Evolutionary conservation across 1,140 invertebrate genomes (phyloP), one percentile per base, ranked within the genome.

Genomic region (Medauroidea extradentata): DNA sequence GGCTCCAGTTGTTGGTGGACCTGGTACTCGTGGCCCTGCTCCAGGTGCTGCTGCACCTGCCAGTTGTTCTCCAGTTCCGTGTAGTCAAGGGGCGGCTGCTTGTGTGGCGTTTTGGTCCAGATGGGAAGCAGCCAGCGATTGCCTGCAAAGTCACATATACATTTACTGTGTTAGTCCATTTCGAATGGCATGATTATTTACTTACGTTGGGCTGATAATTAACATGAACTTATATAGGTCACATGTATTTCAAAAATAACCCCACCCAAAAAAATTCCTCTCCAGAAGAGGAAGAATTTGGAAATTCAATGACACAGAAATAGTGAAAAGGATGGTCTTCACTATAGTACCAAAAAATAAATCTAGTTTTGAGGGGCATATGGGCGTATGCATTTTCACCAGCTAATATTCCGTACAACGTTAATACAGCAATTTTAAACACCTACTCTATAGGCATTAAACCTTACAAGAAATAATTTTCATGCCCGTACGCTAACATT

Each of bases 61-160:
- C 29, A 11, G 29, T 11, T 34, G 29, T 59, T 59, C 63, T 89
- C 83, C 0, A 92, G 69, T 73, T 91, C 89, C 1, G 84, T 85
- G 18, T 88, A 81, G 72, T 92, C 90, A 16, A 93, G 69, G 7
- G 91, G 85, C n/a, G 89, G 88, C 70, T 90, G 89, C 58, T 89
- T 86, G 63, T 90, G 84, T 0, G 91, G 90, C 14, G 89, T 88
- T 39, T 86, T 80, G 13, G 89, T 87, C 88, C 88, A 93, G 67
- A 93, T 77, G 8, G 90, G 87, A 11, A 89, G 81, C 56, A 92
- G 78, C 86, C 87, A 91, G 65, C 89, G 86, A 75, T 91, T 91
- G 34, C 88, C 89, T 89, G 65, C 43, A n/a, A 76, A 75, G 50
- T 54, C n/a, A 51, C 56, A 34, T 24, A 46, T 52, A 16, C 8